Evolutionary conservation across 2,113 vertebrate genomes (phyloP), one percentile per base, ranked within the genome.

Genomic region (Talpa occidentalis): DNA sequence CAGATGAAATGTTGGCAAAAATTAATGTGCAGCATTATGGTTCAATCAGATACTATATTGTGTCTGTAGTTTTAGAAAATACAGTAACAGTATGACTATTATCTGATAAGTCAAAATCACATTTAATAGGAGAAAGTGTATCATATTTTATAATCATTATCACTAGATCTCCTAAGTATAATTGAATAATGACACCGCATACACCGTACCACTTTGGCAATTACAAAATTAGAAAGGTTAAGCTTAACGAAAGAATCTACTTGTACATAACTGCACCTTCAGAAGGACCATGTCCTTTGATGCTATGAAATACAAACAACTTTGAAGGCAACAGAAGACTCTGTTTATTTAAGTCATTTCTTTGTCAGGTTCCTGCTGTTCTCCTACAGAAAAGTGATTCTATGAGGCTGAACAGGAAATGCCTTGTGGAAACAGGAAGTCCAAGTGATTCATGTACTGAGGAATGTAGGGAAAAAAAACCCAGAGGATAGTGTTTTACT

Each of bases 391-490:
- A 98, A 98, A 98, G 97, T 98, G 97, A 97, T 98, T 98, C 98
- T 98, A 97, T 97, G 98, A 97, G 97, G 98, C 98, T 97, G 98
- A 98, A 98, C 99, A 99, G 99, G 99, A 99, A 99, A 99, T 99
- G 99, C 99, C 99, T 99, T 99, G 98, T 99, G 98, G 98, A 99
- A 99, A 99, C 99, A 99, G 99, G 99, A 99, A 99, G 99, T 99
- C 98, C 98, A 98, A 99, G 98, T 99, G 99, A 99, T 99, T 99
- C 99, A 99, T 99, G 98, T 99, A 98, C 97, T 98, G 97, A 98
- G 98, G 99, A 99, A 99, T 99, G 99, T 97, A 95, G 98, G 95
- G 24, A 81, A 79, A 94, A 93, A 87, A 94, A 74, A 30, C 14
- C 14, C 2, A 91, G 97, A 96, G 95, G 95, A 94, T 97, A 97